Conservation (phyloP, 2,888 invertebrate genomes). For the Caenorhabditis japonica region DNA sequence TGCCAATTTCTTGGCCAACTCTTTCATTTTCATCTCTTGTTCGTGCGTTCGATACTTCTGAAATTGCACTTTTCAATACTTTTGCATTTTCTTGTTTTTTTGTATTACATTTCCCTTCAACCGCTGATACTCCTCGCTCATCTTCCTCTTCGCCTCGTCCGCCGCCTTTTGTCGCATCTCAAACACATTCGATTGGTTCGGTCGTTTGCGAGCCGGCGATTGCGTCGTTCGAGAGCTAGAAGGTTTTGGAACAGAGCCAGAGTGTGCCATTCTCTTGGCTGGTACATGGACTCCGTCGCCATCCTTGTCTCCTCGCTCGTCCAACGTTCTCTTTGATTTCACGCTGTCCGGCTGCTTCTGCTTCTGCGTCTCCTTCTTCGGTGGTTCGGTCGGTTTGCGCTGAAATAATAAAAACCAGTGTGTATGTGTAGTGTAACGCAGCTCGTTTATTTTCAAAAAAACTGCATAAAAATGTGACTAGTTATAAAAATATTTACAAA, state of each 20-base stretch:
- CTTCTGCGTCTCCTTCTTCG: too few relatives aligned
- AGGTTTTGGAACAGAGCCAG: constrained; percentile 3
- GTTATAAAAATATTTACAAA: too few relatives aligned
- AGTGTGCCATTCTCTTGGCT: constrained; percentile 31
- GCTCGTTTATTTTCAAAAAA: too few relatives aligned
- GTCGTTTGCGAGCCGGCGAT: neutral
- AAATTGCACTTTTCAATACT: neutral
- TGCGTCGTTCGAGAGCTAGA: neutral
- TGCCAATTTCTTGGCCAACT: neutral
- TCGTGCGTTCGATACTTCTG: constrained; percentile 7
- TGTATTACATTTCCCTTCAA: constrained; percentile 6
- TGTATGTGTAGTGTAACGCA: too few relatives aligned
- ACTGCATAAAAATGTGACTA: too few relatives aligned
- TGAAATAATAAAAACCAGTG: too few relatives aligned
- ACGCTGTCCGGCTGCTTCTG: too few relatives aligned
- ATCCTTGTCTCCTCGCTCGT: neutral
- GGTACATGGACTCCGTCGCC: constrained; percentile 25
- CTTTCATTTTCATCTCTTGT: neutral
- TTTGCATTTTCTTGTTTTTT: neutral
- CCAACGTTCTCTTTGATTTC: too few relatives aligned
- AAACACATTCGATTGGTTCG: neutral
- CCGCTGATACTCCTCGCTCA: neutral
- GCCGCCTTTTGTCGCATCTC: constrained; percentile 10
- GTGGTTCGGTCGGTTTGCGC: too few relatives aligned
- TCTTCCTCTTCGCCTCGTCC: neutral